These are phyloP conservation scores for Steinernema hermaphroditum DNA, from an alignment of 2,888 invertebrate genomes.

Conservation along the genomic window DNA sequence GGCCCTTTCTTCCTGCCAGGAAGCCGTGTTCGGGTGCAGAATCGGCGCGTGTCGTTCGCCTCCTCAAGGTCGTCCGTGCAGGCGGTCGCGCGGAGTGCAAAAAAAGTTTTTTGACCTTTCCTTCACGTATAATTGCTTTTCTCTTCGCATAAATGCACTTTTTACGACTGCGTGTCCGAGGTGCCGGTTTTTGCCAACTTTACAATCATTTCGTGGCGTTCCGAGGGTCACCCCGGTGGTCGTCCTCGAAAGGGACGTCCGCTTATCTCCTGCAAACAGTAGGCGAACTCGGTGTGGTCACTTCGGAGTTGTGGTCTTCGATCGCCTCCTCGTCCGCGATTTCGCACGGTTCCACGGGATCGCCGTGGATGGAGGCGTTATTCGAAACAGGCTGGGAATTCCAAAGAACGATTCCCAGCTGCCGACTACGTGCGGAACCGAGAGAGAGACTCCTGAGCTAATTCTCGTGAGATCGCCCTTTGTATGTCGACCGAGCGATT, in stretches of 20 bases:
- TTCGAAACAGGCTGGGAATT: too few species aligned
- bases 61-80: constrained; percentile 23
- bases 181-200: constrained; percentile 11
- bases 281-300: too few species aligned
- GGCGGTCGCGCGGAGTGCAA: constrained; percentile 18
- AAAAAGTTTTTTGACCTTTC: constrained; percentile 29
- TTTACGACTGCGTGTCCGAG: constrained; percentile 11
- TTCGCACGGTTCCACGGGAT: background rate
- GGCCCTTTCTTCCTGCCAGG: background rate
- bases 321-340: too few species aligned
- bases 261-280: background rate
- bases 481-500: too few species aligned
- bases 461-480: too few species aligned
- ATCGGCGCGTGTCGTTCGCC: constrained; percentile 25
- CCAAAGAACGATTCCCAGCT: too few species aligned
- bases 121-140: constrained; percentile 16
- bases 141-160: constrained; percentile 26
- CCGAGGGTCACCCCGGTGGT: constrained; percentile 6
- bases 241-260: background rate
- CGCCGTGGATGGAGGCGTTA: background rate
- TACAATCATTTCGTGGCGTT: constrained; percentile 19
- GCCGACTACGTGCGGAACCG: too few species aligned
- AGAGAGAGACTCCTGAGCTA: too few species aligned
- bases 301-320: too few species aligned
- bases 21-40: background rate